phyloP scores from a whole-genome alignment of 1,140 invertebrate species.

The Condylostylus longicornis region DNA sequence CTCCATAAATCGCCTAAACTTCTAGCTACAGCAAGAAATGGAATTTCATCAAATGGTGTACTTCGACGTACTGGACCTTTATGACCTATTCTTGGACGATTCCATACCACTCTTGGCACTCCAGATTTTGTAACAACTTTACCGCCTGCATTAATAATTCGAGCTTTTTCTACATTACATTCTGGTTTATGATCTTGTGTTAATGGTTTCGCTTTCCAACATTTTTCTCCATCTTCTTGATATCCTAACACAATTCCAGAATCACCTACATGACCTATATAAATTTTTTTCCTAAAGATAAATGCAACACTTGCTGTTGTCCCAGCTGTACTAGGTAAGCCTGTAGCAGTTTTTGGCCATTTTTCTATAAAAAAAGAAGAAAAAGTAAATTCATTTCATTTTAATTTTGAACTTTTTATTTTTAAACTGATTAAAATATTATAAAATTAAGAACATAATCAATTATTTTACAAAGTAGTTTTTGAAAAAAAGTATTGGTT shows the following conservation, averaged over 20 bases:
- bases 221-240: constrained; percentile 47
- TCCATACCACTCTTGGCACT: constrained; percentile 93
- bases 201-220: constrained; percentile 64
- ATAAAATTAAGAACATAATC: not conserved
- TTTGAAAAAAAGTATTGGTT: too few relatives aligned
- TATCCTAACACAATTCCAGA: constrained; percentile 84
- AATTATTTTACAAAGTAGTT: not conserved
- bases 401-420: not conserved
- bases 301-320: constrained; percentile 93
- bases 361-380: constrained; percentile 46
- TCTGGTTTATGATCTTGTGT: constrained; percentile 94
- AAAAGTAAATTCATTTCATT: not conserved
- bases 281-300: constrained; percentile 85
- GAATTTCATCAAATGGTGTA: constrained; percentile 84
- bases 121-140: constrained; percentile 82
- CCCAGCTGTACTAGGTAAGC: constrained; percentile 87
- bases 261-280: constrained; percentile 95
- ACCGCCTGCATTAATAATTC: constrained; percentile 78
- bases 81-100: constrained; percentile 52
- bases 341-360: constrained; percentile 88
- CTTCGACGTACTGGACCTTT: constrained; percentile 67
- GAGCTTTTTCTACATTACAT: constrained; percentile 61
- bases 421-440: not conserved
- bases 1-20: constrained; percentile 95
- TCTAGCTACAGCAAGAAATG: constrained; percentile 88